phyloP scores from a whole-genome alignment of 2,888 invertebrate species.

The Heteropelma amictum region DNA sequence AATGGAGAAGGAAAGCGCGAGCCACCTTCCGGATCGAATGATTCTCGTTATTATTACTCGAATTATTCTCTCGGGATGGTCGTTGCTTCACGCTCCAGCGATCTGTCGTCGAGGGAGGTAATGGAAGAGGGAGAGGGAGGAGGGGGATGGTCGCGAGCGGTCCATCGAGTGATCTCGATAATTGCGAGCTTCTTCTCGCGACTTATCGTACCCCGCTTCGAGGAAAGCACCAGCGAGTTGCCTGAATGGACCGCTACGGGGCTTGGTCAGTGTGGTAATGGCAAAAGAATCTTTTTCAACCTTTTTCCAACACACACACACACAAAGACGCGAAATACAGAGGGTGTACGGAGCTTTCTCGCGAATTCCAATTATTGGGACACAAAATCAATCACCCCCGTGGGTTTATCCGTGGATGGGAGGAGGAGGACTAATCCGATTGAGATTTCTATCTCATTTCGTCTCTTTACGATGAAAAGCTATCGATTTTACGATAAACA shows the following conservation, averaged over 20 bases:
- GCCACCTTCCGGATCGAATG: too few species aligned
- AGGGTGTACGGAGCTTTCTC: conserved; percentile 41
- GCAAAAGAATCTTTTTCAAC: conserved; percentile 29
- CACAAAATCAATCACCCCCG: conserved; percentile 57
- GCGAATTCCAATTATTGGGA: conserved; percentile 69
- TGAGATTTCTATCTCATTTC: conserved; percentile 33
- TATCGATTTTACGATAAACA: conserved; percentile 42
- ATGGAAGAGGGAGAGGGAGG: conserved; percentile 12
- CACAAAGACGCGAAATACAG: conserved; percentile 15
- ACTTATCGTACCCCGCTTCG: conserved; percentile 58
- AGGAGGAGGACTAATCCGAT: conserved; percentile 52
- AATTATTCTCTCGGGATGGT: too few species aligned
- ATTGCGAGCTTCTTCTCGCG: conserved; percentile 61
- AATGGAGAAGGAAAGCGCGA: too few species aligned
- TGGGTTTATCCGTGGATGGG: conserved; percentile 31
- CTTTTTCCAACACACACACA: conserved; percentile 1
- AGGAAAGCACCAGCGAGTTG: conserved; percentile 58
- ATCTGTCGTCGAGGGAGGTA: conserved; percentile 29
- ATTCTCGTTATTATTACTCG: too few species aligned
- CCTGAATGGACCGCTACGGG: conserved; percentile 50
- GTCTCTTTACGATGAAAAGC: conserved; percentile 52
- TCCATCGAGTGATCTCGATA: conserved; percentile 62
- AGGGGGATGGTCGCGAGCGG: conserved; percentile 31
- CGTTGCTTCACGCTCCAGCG: conserved; percentile 45
- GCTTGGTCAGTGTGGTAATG: conserved; percentile 25